Percentiles rank a stretch among this genome's conserved stretches.
phyloP scores from a whole-genome alignment of 1,140 invertebrate species.

The Neuroterus valhalla region DNA sequence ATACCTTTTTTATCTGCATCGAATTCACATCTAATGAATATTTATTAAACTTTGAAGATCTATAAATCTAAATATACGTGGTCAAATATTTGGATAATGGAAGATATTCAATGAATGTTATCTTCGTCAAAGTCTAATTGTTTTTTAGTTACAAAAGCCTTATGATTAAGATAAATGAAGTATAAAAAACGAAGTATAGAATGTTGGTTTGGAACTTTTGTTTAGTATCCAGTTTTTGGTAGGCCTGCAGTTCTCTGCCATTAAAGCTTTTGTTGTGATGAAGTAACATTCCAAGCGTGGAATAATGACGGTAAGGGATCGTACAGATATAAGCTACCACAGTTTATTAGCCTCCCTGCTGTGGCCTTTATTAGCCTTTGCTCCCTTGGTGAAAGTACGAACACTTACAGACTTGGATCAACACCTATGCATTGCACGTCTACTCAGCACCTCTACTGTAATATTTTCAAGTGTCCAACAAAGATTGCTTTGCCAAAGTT shows the following conservation, averaged over 20 bases:
- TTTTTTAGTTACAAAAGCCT: background rate
- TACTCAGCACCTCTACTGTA: background rate
- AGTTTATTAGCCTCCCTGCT: conserved; percentile 64
- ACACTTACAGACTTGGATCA: conserved; percentile 28
- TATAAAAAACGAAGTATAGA: background rate
- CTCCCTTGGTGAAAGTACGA: conserved; percentile 28
- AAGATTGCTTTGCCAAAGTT: conserved; percentile 12
- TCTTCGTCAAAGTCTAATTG: no score
- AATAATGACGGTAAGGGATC: conserved; percentile 28
- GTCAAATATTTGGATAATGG: no score
- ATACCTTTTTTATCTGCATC: no score
- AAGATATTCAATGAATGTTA: no score
- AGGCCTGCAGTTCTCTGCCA: background rate
- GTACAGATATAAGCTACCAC: conserved; percentile 44
- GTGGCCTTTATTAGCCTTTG: conserved; percentile 64
- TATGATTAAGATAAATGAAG: background rate
- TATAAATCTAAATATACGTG: no score
- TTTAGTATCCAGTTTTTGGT: conserved; percentile 11
- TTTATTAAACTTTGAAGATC: no score
- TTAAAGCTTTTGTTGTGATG: conserved; percentile 30
- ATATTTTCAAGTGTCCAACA: conserved; percentile 27
- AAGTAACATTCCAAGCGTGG: conserved; percentile 19
- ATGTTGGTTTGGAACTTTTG: background rate
- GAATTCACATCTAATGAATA: no score
- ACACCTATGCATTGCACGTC: conserved; percentile 14